phyloP scores from a whole-genome alignment of 2,797 vertebrate genomes.

The Columba guinea region DNA sequence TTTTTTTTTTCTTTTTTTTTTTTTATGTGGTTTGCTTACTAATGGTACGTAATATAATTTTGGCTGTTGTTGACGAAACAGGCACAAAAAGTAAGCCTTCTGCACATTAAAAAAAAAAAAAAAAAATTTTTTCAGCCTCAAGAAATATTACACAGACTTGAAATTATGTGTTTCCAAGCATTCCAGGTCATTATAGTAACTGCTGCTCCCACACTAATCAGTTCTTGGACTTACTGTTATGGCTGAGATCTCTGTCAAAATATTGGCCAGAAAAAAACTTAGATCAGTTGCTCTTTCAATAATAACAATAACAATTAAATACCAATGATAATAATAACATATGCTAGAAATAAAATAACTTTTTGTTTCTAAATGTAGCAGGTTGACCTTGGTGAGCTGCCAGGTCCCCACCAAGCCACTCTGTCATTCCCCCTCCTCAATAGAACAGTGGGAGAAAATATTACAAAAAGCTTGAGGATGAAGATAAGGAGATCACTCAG shows the following conservation, averaged over 20 bases:
- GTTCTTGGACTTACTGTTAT: background rate
- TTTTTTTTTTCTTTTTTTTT: background rate
- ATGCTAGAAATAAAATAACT: background rate
- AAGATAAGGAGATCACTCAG: background rate
- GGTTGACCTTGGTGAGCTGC: background rate
- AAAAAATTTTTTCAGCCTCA: background rate
- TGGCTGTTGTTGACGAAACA: background rate
- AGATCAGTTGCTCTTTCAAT: background rate
- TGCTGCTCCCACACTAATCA: background rate
- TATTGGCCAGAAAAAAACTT: background rate
- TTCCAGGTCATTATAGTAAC: background rate
- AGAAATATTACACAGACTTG: background rate
- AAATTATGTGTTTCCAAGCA: background rate
- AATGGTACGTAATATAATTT: background rate
- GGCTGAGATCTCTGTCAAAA: background rate
- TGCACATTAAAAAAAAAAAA: background rate
- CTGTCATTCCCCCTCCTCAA: background rate
- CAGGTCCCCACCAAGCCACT: background rate
- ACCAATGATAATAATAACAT: background rate
- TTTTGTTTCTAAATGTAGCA: background rate
- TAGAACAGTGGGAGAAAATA: background rate
- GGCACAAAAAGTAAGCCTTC: background rate
- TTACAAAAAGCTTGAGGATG: fast-evolving
- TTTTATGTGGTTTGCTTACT: background rate
- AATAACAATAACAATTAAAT: background rate